Evolutionary conservation across 2,888 invertebrate species (phyloP), one percentile per base, ranked within the genome.

Genomic region (Cantharis lateralis): DNA sequence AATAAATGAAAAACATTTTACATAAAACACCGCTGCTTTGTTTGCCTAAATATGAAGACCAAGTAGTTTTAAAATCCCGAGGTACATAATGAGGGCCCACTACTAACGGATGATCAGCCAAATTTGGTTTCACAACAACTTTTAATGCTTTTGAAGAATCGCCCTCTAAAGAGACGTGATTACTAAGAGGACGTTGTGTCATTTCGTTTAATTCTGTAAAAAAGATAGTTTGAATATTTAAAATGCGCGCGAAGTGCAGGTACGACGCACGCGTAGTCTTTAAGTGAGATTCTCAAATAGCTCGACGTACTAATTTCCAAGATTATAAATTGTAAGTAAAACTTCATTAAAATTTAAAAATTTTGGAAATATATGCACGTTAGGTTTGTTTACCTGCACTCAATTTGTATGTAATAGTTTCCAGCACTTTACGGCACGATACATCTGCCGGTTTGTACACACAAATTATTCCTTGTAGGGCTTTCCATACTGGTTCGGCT

Each of bases 371-470:
- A 63, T 24, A 28, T 15, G 20, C 9, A 13, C 15, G 15, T 63
- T 70, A 62, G 9, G 16, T 72, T 68, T 75, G 79, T 86, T 89
- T 89, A 95, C 95, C 95, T 91, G 89, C 89, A 84, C 93, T 93
- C 76, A 95, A 85, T 85, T 94, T 93, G 62, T 89, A 86, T 78
- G 92, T 87, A 66, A 95, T 87, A 2, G 90, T 91, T 70, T 90
- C 88, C 82, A 91, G 90, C 0, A 94, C 88, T 83, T 89, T 89
- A 16, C 84, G 84, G 0, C 91, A 87, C 63, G 90, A 88, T 48
- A 92, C 88, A 71, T 91, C 91, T 0, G 93, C 86, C 13, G 96
- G 95, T 87, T 97, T 97, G 83, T 94, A 96, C 13, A 96, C 89
- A 87, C 95, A 94, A 78, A 95, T 89, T 9, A 96, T 84, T 24